These are phyloP conservation scores for Melipona bicolor DNA, from an alignment of 2,888 invertebrate genomes.

Conservation along the genomic window DNA sequence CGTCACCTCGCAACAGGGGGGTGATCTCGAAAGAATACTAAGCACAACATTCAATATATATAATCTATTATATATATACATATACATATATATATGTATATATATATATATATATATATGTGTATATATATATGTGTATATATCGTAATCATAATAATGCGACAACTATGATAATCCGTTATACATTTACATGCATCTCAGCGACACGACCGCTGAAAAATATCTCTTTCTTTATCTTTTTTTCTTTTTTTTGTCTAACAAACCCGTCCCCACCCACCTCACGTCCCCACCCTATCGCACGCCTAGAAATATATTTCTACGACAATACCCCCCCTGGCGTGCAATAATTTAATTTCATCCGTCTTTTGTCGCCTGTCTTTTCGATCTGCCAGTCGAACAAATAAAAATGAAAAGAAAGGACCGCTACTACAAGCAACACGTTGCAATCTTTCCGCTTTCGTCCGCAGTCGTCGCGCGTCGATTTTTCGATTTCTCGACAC, in stretches of 20 bases:
- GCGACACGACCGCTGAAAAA: constrained; percentile 36
- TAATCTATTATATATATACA: constrained; percentile 46
- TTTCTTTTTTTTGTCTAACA: background rate
- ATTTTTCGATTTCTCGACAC: background rate
- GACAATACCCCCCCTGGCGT: background rate
- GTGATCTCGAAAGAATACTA: constrained; percentile 75
- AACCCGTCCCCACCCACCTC: constrained; percentile 12
- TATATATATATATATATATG: constrained; percentile 20
- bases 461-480: background rate
- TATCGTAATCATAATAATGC: constrained; percentile 69
- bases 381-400: constrained; percentile 53
- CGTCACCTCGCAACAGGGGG: constrained; percentile 67
- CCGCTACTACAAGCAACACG: constrained; percentile 21
- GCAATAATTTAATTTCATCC: background rate
- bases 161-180: constrained; percentile 74
- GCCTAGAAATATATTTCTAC: background rate
- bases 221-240: background rate
- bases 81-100: constrained; percentile 8
- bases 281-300: constrained; percentile 19
- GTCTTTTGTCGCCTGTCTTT: constrained; percentile 44
- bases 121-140: constrained; percentile 31
- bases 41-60: constrained; percentile 82
- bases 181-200: constrained; percentile 57
- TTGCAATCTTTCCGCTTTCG: constrained; percentile 6
- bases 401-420: background rate